phyloP scores from a whole-genome alignment of 1,140 invertebrate genomes.

The Batillaria attramentaria region DNA sequence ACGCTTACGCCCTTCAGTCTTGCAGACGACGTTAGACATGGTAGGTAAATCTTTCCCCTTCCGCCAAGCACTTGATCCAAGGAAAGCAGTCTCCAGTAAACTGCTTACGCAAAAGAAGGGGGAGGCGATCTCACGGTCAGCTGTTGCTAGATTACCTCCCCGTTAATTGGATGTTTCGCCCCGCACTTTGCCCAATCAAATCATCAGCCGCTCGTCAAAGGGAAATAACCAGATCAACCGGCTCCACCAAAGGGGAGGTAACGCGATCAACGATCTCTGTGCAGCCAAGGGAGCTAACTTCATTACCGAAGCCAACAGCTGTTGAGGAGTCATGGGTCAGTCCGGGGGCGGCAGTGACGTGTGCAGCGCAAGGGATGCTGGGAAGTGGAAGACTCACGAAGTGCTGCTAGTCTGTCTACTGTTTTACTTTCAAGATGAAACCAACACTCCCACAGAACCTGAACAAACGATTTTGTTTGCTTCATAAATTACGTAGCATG shows the following conservation, averaged over 20 bases:
- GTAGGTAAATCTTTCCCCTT: no score
- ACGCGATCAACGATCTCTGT: slow-evolving; percentile 18
- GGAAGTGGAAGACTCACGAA: no score
- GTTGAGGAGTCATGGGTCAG: not conserved
- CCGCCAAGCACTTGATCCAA: no score
- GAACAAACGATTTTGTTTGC: not conserved
- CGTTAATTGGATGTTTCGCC: slow-evolving; percentile 24
- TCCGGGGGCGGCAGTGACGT: not conserved
- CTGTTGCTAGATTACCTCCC: slow-evolving; percentile 22
- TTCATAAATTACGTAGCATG: no score
- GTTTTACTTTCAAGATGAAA: not conserved
- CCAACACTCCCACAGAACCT: not conserved
- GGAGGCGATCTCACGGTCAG: slow-evolving; percentile 7
- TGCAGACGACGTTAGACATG: no score
- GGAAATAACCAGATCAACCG: slow-evolving; percentile 19
- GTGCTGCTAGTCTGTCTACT: no score
- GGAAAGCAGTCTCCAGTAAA: no score
- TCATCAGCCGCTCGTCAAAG: slow-evolving; percentile 7
- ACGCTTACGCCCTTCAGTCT: no score
- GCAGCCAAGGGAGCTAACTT: slow-evolving; percentile 5
- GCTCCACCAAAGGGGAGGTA: slow-evolving; percentile 8
- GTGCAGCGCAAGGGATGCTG: not conserved
- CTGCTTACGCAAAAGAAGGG: no score
- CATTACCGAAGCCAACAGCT: not conserved
- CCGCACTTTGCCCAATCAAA: slow-evolving; percentile 17